These are phyloP conservation scores for Lates japonicus DNA, from an alignment of 2,797 vertebrate genomes.

Conservation along the genomic window DNA sequence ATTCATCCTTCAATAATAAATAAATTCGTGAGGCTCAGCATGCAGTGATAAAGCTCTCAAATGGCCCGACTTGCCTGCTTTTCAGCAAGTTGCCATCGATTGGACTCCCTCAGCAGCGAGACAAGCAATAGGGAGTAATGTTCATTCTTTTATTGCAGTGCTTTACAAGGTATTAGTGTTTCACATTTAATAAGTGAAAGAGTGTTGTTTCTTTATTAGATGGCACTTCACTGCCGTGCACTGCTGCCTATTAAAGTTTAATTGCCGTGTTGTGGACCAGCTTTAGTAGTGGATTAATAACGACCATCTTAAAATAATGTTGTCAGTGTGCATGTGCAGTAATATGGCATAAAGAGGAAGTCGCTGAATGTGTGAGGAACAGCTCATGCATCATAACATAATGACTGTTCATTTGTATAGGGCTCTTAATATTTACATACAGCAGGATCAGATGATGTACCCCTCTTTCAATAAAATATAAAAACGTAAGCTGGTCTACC, in stretches of 20 bases:
- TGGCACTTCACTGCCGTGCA: slow-evolving; percentile 34
- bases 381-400: slow-evolving; percentile 46
- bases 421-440: slow-evolving; percentile 10
- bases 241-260: slow-evolving; percentile 63
- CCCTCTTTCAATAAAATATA: slow-evolving; percentile 21
- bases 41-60: slow-evolving; percentile 55
- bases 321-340: background rate
- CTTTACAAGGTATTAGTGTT: slow-evolving; percentile 63
- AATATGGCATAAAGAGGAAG: slow-evolving; percentile 9
- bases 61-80: slow-evolving; percentile 58
- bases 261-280: slow-evolving; percentile 42
- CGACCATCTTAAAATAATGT: slow-evolving; percentile 55
- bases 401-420: slow-evolving; percentile 42
- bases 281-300: slow-evolving; percentile 36
- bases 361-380: slow-evolving; percentile 33
- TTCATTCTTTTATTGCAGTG: slow-evolving; percentile 24
- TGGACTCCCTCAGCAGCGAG: slow-evolving; percentile 23
- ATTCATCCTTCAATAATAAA: slow-evolving; percentile 70
- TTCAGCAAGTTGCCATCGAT: slow-evolving; percentile 66
- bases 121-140: slow-evolving; percentile 58
- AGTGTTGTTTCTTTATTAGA: slow-evolving; percentile 60
- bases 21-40: slow-evolving; percentile 58
- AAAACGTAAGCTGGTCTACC: slow-evolving; percentile 9
- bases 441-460: slow-evolving; percentile 25
- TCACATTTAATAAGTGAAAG: slow-evolving; percentile 60